Evolutionary conservation across 2,113 vertebrate genomes (phyloP).

Genomic region (Prinia subflava): DNA sequence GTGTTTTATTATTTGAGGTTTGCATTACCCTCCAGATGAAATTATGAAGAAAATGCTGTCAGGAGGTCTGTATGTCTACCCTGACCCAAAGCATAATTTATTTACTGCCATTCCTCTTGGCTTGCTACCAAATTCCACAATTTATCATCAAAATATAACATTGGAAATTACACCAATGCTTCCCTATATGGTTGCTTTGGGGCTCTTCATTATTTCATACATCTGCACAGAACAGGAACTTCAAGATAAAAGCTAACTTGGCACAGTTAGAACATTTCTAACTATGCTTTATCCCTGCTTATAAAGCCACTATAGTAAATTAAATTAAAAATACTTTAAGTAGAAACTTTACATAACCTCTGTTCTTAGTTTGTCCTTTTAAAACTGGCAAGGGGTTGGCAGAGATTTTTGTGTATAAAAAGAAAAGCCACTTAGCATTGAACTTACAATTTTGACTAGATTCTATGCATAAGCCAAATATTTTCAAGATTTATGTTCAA

Average conservation of each 20-base stretch:
- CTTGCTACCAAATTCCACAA: background rate
- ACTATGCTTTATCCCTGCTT: background rate
- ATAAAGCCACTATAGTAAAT: background rate
- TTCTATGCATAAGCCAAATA: background rate
- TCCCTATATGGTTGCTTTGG: background rate
- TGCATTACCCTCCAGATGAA: background rate
- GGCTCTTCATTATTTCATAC: background rate
- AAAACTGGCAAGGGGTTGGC: background rate
- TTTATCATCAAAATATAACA: background rate
- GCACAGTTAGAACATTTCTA: background rate
- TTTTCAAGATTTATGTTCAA: background rate
- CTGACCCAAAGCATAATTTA: background rate
- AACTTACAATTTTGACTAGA: background rate
- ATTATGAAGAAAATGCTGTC: background rate
- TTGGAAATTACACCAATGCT: background rate
- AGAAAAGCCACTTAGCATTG: background rate
- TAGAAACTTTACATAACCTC: background rate
- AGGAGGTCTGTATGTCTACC: background rate
- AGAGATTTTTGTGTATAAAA: background rate
- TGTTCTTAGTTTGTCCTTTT: background rate
- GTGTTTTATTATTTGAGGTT: background rate
- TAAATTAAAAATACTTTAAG: background rate
- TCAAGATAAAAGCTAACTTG: constrained; percentile 22
- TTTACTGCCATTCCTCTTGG: background rate
- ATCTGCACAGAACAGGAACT: background rate